A percentile compares a stretch with the other conserved stretches of the same genome.
phyloP scores from a whole-genome alignment of 2,888 invertebrate genomes.

The Xanthia togata region DNA sequence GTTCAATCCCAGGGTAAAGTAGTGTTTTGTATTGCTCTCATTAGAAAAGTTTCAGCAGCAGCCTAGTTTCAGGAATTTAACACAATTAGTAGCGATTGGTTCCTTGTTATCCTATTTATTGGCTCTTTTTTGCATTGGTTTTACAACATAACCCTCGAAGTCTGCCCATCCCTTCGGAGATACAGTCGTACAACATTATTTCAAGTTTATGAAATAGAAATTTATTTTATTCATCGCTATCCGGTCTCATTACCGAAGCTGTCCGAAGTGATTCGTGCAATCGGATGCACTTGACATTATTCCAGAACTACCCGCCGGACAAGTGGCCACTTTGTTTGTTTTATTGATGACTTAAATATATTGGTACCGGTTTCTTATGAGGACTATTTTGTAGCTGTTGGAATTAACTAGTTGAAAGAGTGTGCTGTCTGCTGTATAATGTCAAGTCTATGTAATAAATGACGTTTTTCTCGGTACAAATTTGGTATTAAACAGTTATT shows the following conservation, averaged over 20 bases:
- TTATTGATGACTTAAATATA: background rate
- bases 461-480: too few species aligned
- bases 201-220: background rate
- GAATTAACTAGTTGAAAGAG: background rate
- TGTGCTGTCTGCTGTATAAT: background rate
- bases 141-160: background rate
- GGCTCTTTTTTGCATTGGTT: background rate
- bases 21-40: background rate
- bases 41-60: background rate
- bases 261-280: slow-evolving; percentile 25
- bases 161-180: background rate
- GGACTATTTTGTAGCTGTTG: background rate
- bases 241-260: background rate
- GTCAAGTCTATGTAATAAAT: background rate
- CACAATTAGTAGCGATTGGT: background rate
- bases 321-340: background rate
- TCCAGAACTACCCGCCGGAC: background rate
- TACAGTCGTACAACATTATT: background rate
- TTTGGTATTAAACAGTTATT: background rate
- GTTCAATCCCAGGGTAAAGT: background rate
- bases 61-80: background rate
- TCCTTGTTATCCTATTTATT: too few species aligned
- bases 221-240: background rate
- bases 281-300: slow-evolving; percentile 32
- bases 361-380: background rate